Conservation (phyloP, 2,888 invertebrate genomes). For the Azorinus chamasolen region DNA sequence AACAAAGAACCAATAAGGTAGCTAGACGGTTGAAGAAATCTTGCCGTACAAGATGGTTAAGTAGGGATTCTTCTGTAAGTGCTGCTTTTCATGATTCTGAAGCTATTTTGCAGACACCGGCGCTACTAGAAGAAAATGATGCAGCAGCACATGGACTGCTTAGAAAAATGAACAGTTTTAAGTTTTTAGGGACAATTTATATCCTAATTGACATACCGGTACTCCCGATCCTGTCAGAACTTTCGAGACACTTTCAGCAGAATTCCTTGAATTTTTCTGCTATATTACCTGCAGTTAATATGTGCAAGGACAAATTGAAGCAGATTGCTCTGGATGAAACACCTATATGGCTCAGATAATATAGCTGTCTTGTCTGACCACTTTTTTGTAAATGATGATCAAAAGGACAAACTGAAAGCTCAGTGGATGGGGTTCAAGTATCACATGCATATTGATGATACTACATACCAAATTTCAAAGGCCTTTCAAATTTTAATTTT, state of each 20-base stretch:
- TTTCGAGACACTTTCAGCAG: constrained; percentile 44
- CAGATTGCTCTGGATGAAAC: too few relatives aligned
- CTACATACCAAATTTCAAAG: neutral
- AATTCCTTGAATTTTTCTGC: constrained; percentile 37
- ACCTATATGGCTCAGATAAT: constrained; percentile 7
- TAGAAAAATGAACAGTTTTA: constrained; percentile 34
- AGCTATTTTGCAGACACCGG: constrained; percentile 41
- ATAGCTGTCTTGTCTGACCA: constrained; percentile 19
- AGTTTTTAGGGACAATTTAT: constrained; percentile 40
- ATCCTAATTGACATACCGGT: constrained; percentile 31
- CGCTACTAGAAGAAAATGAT: constrained; percentile 33
- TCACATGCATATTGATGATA: constrained; percentile 17
- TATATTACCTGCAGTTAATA: constrained; percentile 30
- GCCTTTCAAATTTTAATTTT: too few relatives aligned
- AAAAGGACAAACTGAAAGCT: constrained; percentile 15
- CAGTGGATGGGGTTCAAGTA: constrained; percentile 45
- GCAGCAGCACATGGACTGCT: constrained; percentile 53
- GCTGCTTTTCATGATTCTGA: constrained; percentile 27
- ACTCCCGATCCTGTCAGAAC: constrained; percentile 31
- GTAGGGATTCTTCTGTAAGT: constrained; percentile 49
- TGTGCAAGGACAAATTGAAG: constrained; percentile 27
- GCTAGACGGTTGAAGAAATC: constrained; percentile 52
- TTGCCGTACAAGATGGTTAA: constrained; percentile 58
- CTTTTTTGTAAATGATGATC: constrained; percentile 9
- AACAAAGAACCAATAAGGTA: constrained; percentile 17